Conservation (phyloP, 2,888 invertebrate genomes). For the Tenthredo scrophulariae region DNA sequence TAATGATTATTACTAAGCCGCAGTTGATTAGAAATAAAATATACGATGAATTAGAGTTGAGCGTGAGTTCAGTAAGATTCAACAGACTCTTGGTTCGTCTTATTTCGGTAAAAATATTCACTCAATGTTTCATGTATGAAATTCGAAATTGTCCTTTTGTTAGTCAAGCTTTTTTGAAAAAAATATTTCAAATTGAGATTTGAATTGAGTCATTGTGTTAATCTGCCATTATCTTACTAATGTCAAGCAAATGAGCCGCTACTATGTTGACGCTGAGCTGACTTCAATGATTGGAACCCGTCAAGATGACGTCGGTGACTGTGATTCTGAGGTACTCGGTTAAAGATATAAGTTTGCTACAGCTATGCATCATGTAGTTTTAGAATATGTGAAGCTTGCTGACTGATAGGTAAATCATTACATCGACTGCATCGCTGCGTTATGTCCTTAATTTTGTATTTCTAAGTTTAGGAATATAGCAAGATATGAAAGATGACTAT, state of each 20-base stretch:
- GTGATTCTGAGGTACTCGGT: slow-evolving; percentile 75
- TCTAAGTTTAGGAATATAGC: slow-evolving; percentile 44
- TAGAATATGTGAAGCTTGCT: slow-evolving; percentile 42
- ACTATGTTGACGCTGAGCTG: slow-evolving; percentile 91
- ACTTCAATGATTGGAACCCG: slow-evolving; percentile 86
- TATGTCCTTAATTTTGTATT: slow-evolving; percentile 29
- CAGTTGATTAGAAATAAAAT: neutral
- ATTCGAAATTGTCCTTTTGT: neutral
- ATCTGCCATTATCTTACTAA: slow-evolving; percentile 65
- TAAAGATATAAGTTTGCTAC: slow-evolving; percentile 51
- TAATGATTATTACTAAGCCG: neutral
- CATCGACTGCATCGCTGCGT: slow-evolving; percentile 37
- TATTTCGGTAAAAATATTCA: neutral
- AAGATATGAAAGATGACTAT: neutral
- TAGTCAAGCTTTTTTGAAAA: neutral
- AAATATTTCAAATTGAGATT: neutral
- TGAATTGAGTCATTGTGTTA: slow-evolving; percentile 31
- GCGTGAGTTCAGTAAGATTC: neutral
- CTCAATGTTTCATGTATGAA: neutral
- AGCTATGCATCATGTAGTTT: slow-evolving; percentile 51
- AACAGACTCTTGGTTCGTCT: neutral
- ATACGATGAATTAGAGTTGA: neutral
- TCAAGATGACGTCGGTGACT: slow-evolving; percentile 80
- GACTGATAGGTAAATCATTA: slow-evolving; percentile 55
- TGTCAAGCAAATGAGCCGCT: slow-evolving; percentile 88